Percentiles rank a stretch among this genome's conserved stretches.
These are phyloP conservation scores for Chaetorhynchus papuensis DNA, from an alignment of 2,113 vertebrate species.

Conservation along the genomic window DNA sequence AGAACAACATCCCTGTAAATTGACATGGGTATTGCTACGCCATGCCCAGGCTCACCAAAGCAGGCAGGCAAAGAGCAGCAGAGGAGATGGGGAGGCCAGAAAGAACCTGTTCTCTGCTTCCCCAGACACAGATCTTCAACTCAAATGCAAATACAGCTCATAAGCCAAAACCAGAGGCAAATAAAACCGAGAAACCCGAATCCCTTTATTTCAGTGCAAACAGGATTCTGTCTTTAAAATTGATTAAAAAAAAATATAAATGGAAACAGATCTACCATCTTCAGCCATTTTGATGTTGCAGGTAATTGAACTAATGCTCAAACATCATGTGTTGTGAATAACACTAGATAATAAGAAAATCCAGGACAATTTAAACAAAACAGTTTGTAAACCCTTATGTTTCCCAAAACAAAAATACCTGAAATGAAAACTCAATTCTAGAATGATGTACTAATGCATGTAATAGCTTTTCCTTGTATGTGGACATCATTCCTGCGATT, in stretches of 20 bases:
- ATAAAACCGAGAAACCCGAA: not conserved
- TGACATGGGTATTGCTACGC: fast-evolving
- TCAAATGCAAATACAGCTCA: not conserved
- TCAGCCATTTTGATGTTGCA: not conserved
- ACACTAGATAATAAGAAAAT: not conserved
- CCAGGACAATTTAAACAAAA: not conserved
- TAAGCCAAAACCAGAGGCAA: not conserved
- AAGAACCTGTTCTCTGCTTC: not conserved
- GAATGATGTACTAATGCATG: not conserved
- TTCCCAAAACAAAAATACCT: not conserved
- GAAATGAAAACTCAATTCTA: not conserved
- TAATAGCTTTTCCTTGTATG: not conserved
- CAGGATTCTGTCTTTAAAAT: not conserved
- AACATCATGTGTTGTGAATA: not conserved
- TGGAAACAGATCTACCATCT: not conserved
- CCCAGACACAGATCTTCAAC: not conserved
- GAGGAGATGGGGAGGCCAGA: not conserved
- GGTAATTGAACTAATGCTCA: not conserved
- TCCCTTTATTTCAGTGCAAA: not conserved
- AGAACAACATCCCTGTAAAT: not conserved
- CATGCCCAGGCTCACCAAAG: not conserved
- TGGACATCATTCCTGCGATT: not conserved
- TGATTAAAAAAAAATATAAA: not conserved
- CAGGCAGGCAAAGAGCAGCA: not conserved
- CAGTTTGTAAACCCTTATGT: not conserved